Base-by-base conservation (phyloP, 2,797 vertebrate genomes). In the Acestrorhynchus altus region DNA sequence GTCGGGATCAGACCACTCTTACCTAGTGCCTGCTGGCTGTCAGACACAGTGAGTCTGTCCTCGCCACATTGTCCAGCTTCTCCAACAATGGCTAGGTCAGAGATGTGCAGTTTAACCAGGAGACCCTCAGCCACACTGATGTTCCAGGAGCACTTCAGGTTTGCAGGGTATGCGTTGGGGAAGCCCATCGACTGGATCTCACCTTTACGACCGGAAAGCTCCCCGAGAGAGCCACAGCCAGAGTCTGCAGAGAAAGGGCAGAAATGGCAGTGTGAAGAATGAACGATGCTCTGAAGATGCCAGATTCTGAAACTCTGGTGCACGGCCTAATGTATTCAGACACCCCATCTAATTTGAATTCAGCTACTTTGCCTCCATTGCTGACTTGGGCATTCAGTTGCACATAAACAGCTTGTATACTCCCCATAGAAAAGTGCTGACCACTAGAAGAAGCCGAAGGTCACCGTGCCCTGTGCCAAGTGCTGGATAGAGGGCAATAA, bases 51-150 rank as follows among this genome's bases (percentile, higher is more conserved):
- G 56, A 94, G 82, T 40, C 85, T 90, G 86, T 95, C 94, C 59
- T 81, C 84, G n/a, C 78, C 81, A 73, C 93, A 94, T 22, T 87
- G 81, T 44, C 91, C 93, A 6, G 82, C 75, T 83, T 94, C 87
- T 46, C 91, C 91, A 20, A 86, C 81, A 51, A 94, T 84, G 74
- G 88, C 90, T 79, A 94, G 70, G 4, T 93, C 91, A 8, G 89
- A 91, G 80, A 95, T 85, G 18, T 90, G 84, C 80, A 94, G 79
- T 81, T 92, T 93, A n/a, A 93, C 83, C 78, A 93, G 84, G 49
- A 89, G 82, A 44, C 92, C 91, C 74, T 79, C 81, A 22, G 88
- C 78, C 63, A 92, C 91, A 0, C 81, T 85, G 74, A 95, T 94
- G 77, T 78, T 88, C 93, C 93, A 95, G 28, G 73, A 86, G 74